Conservation (phyloP, 2,888 invertebrate genomes). For the Muscina levida region DNA sequence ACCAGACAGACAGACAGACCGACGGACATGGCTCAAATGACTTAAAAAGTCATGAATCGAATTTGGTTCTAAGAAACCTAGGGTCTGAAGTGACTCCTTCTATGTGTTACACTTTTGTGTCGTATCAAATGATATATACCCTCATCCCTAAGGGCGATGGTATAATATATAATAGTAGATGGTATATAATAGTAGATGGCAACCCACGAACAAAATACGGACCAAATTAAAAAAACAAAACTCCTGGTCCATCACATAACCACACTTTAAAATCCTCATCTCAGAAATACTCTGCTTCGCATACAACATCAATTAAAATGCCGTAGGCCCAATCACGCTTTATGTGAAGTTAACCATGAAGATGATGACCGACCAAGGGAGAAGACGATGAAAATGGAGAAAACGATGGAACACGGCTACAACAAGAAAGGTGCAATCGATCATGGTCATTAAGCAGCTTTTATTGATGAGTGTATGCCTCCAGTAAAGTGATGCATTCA, state of each 20-base stretch:
- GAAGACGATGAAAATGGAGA: conserved; percentile 20
- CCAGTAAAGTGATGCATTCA: conserved; percentile 66
- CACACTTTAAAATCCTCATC: conserved; percentile 48
- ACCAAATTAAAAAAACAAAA: conserved; percentile 30
- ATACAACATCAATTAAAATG: conserved; percentile 63
- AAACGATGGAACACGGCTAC: conserved; percentile 28
- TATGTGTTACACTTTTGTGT: too few species aligned
- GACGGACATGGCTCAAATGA: too few species aligned
- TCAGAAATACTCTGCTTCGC: conserved; percentile 19
- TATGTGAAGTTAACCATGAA: conserved; percentile 28
- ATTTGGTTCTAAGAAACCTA: too few species aligned
- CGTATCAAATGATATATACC: too few species aligned
- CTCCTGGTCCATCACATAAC: conserved; percentile 36
- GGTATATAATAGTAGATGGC: too few species aligned
- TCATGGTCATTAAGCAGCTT: conserved; percentile 76
- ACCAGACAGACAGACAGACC: too few species aligned
- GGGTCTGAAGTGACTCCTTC: too few species aligned
- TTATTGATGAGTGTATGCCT: conserved; percentile 69
- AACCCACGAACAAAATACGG: background rate
- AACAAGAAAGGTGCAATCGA: conserved; percentile 75
- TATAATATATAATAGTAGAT: too few species aligned
- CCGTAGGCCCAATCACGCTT: conserved; percentile 55
- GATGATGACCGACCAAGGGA: conserved; percentile 12
- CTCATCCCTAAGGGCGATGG: too few species aligned
- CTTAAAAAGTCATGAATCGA: too few species aligned